Evolutionary conservation across 2,797 vertebrate species (phyloP).

Genomic region (Coilia nasus): DNA sequence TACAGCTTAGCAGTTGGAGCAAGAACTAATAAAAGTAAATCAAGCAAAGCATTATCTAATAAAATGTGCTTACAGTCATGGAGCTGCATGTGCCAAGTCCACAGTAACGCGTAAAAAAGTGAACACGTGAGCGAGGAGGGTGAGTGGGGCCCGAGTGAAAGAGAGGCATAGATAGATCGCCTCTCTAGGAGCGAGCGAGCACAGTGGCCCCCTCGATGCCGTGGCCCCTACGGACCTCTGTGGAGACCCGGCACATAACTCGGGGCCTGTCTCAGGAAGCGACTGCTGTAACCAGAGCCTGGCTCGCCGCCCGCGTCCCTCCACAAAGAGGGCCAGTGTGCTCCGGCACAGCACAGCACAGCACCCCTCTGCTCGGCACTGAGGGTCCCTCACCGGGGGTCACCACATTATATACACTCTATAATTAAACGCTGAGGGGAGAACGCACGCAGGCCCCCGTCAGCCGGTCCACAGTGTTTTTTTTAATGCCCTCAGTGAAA

Average conservation of each 20-base stretch:
- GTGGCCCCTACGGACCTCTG: constrained; percentile 33
- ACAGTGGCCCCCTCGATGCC: not conserved
- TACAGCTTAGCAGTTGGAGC: no score
- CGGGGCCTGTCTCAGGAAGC: constrained; percentile 38
- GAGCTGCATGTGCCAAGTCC: not conserved
- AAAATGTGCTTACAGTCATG: not conserved
- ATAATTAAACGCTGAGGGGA: constrained; percentile 16
- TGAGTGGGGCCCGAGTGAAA: not conserved
- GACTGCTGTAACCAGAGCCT: constrained; percentile 34
- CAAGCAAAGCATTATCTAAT: not conserved
- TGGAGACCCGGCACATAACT: constrained; percentile 42
- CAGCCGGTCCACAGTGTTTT: not conserved
- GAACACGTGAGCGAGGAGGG: not conserved
- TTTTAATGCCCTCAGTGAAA: constrained; percentile 13
- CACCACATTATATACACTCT: not conserved
- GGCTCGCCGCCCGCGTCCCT: constrained; percentile 35
- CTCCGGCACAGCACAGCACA: not conserved
- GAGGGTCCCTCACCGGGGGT: not conserved
- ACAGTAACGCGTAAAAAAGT: not conserved
- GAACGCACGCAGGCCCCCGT: not conserved
- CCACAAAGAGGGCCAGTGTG: constrained; percentile 48
- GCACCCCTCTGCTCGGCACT: no score
- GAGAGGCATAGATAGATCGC: not conserved
- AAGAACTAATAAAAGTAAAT: no score
- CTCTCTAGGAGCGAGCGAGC: not conserved